Conservation (phyloP, 1,140 invertebrate species). For the Temnothorax nylanderi region DNA sequence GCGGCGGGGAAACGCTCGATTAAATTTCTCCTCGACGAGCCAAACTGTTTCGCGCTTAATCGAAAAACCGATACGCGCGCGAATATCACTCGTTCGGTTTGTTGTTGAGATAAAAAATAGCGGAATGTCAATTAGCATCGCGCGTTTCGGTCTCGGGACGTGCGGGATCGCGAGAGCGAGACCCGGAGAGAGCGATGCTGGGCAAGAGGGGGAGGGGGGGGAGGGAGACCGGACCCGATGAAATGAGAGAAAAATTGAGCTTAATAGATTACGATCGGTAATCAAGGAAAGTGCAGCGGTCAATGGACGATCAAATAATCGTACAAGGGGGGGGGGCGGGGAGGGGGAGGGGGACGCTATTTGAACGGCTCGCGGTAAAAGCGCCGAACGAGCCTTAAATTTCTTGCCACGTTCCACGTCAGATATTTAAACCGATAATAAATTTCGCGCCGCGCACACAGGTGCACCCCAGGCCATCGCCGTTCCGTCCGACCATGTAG, state of each 20-base stretch:
- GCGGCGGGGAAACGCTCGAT: constrained; percentile 25
- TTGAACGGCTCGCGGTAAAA: constrained; percentile 49
- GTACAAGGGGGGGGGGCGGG: not conserved
- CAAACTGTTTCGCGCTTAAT: constrained; percentile 55
- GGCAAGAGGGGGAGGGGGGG: not conserved
- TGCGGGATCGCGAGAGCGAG: not conserved
- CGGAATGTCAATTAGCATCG: constrained; percentile 53
- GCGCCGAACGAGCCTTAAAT: constrained; percentile 56
- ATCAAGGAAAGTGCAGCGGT: constrained; percentile 42
- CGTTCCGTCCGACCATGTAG: constrained; percentile 31
- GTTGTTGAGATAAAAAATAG: constrained; percentile 45
- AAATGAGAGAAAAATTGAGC: constrained; percentile 56
- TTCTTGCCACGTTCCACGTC: constrained; percentile 56
- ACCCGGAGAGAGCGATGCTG: not conserved
- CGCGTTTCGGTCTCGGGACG: not conserved
- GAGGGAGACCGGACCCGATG: not conserved
- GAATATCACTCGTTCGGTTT: not conserved
- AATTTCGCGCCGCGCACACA: constrained; percentile 50
- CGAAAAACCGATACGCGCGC: constrained; percentile 44
- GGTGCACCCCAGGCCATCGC: constrained; percentile 20
- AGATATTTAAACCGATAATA: constrained; percentile 62
- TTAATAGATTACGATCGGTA: constrained; percentile 52
- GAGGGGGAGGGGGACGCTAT: not conserved
- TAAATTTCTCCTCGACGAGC: constrained; percentile 61
- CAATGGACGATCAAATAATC: constrained; percentile 52